Evolutionary conservation across 2,888 invertebrate species (phyloP), one percentile per base, ranked within the genome.

Genomic region (Mythimna loreyi): DNA sequence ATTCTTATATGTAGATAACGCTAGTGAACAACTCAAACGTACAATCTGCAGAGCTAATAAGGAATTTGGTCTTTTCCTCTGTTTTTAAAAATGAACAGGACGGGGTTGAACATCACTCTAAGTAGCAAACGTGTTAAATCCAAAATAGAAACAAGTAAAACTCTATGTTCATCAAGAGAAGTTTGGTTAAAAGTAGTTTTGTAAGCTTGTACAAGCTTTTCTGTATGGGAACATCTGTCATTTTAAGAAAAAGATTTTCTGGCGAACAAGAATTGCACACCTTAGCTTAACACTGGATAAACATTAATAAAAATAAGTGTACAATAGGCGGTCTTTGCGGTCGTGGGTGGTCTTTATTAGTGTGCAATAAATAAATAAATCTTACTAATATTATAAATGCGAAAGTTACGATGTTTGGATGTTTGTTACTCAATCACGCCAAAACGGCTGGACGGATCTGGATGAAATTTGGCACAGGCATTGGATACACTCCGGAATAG

Each of bases 51-150:
- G 21, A 25, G 23, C n/a, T 61, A 45, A n/a, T 45, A 45, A 40
- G 16, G 40, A 53, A 45, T 25, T 7, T 60, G 28, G n/a, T 28
- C 8, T 70, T 58, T 59, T 52, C 11, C 21, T 40, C 13, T 40
- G 23, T 36, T 13, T 21, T 21, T 13, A 19, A 30, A 43, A 30
- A 43, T 50, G 28, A 68, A 25, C 33, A 33, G 43, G 25, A 70
- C 19, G 13, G 21, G 11, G 9, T 16, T 43, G 19, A 23, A 30
- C 23, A 8, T 23, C 43, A 23, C 33, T 40, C 11, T 52, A 72
- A 47, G 36, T 13, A 19, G 7, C 13, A 45, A 59, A 30, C 43
- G 33, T 25, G 4, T 43, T 16, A 21, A 57, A 25, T 19, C 0
- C 28, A 49, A 23, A 55, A 49, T 9, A 7, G 19, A 13, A 25